Conservation (phyloP, 2,888 invertebrate genomes). For the Orchesella flavescens region DNA sequence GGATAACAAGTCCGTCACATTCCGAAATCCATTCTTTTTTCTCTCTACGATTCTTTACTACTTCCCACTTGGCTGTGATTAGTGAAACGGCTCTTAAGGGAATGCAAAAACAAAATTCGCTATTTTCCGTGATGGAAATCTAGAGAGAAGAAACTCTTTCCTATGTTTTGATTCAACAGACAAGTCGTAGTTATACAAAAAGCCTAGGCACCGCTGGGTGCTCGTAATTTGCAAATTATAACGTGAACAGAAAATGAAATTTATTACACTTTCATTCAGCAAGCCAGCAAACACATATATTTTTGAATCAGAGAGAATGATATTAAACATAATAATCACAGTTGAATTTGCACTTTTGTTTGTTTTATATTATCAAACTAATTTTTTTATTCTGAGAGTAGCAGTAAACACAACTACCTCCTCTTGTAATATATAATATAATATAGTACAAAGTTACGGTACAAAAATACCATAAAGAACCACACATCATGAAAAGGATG, state of each 20-base stretch:
- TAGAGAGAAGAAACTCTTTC: too few relatives aligned
- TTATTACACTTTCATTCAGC: constrained; percentile 9
- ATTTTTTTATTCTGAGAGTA: constrained; percentile 1
- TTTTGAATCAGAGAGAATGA: not conserved
- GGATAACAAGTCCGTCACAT: too few relatives aligned
- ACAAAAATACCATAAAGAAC: not conserved
- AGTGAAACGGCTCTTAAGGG: constrained; percentile 7
- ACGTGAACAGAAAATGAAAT: not conserved
- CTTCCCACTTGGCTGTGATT: constrained; percentile 7
- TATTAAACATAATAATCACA: constrained; percentile 13
- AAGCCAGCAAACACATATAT: too few relatives aligned
- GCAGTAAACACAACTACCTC: not conserved
- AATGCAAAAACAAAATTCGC: not conserved
- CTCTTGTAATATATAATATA: too few relatives aligned
- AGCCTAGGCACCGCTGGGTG: too few relatives aligned
- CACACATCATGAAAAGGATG: not conserved
- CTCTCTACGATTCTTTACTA: not conserved
- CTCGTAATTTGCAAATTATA: not conserved
- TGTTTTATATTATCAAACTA: constrained; percentile 23
- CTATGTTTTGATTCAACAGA: too few relatives aligned
- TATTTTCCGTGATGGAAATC: too few relatives aligned
- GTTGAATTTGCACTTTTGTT: constrained; percentile 37
- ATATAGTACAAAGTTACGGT: not conserved
- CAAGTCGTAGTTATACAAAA: too few relatives aligned
- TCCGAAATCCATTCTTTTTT: too few relatives aligned